phyloP scores from a whole-genome alignment of 2,888 invertebrate genomes.

The Epirrita christyi region DNA sequence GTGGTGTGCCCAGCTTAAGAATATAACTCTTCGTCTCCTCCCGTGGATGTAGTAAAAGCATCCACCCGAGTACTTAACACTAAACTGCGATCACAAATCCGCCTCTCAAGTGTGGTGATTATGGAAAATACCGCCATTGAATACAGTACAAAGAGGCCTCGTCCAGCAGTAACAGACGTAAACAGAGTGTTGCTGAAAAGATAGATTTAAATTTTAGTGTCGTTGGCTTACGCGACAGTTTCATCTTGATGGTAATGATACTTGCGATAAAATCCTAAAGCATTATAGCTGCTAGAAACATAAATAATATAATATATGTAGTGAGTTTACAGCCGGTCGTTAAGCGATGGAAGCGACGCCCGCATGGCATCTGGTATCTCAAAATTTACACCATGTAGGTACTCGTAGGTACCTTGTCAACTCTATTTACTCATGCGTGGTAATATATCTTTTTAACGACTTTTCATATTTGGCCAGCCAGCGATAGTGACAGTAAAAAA shows the following conservation, averaged over 20 bases:
- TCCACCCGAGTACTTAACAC: no score
- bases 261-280: slow-evolving; percentile 37
- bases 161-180: no score
- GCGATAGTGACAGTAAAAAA: slow-evolving; percentile 21
- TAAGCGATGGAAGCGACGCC: slow-evolving; percentile 35
- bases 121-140: no score
- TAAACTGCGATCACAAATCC: no score
- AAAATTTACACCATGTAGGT: slow-evolving; percentile 22
- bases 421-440: slow-evolving; percentile 44
- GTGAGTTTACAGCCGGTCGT: slow-evolving; percentile 39
- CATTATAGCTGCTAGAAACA: slow-evolving; percentile 34
- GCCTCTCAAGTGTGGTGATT: no score
- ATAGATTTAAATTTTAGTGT: slow-evolving; percentile 16
- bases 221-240: slow-evolving; percentile 31
- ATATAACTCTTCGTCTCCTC: no score
- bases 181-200: no score
- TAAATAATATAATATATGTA: slow-evolving; percentile 36
- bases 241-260: slow-evolving; percentile 34
- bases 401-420: slow-evolving; percentile 23
- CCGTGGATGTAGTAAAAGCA: no score
- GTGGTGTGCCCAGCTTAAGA: no score
- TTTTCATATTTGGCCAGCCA: slow-evolving; percentile 55
- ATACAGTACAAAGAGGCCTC: no score
- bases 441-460: slow-evolving; percentile 57
- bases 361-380: slow-evolving; percentile 37